Conservation (phyloP, 2,888 invertebrate genomes). For the Cheilosia vernalis region DNA sequence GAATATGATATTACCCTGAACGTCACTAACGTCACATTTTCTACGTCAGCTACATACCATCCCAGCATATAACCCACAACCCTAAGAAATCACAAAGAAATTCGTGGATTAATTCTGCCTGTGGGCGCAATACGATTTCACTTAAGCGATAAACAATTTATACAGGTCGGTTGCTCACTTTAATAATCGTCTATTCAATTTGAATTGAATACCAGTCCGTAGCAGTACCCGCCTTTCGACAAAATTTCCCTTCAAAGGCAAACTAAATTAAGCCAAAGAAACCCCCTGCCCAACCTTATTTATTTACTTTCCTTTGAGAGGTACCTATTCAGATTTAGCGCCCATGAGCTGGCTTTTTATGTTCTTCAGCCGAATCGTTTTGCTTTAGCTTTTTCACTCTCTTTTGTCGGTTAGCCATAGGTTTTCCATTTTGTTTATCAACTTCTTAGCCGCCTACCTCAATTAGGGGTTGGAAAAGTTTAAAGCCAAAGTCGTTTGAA, state of each 20-base stretch:
- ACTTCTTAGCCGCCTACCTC: too few relatives aligned
- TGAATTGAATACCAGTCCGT: constrained; percentile 34
- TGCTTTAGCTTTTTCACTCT: not conserved
- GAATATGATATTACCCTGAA: too few relatives aligned
- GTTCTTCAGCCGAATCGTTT: not conserved
- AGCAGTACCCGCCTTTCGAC: not conserved
- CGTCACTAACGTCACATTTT: too few relatives aligned
- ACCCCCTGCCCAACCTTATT: not conserved
- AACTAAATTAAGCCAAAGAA: constrained; percentile 24
- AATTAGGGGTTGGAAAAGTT: too few relatives aligned
- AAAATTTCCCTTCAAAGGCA: not conserved
- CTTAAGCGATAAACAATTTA: constrained; percentile 24
- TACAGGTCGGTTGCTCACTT: not conserved
- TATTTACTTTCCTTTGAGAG: not conserved
- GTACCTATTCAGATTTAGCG: constrained; percentile 2
- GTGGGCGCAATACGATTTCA: too few relatives aligned
- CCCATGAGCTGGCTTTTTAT: not conserved
- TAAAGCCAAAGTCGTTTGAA: too few relatives aligned
- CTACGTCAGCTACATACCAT: too few relatives aligned
- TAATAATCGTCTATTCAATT: constrained; percentile 25
- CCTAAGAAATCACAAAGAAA: not conserved
- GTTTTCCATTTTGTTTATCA: not conserved
- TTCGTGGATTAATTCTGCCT: not conserved
- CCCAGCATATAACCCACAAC: too few relatives aligned
- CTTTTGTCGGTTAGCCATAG: not conserved